A percentile compares a stretch with the other conserved stretches of the same genome.
phyloP scores from a whole-genome alignment of 2,797 vertebrate species.

The Glyptemys insculpta region DNA sequence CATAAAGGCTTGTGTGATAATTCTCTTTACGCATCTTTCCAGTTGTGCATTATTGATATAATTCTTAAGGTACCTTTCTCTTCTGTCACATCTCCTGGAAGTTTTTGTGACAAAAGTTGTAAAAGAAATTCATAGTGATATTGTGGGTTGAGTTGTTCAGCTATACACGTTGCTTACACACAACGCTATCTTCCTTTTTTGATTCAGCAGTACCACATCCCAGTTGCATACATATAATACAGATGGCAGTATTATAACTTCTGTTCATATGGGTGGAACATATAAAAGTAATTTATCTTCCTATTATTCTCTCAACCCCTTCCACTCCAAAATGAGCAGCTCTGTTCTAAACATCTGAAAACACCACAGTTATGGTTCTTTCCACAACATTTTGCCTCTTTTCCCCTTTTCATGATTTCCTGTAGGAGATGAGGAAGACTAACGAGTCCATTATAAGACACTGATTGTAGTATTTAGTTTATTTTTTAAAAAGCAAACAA shows the following conservation, averaged over 20 bases:
- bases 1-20: fast-evolving
- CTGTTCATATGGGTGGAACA: neutral
- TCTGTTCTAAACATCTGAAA: neutral
- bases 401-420: neutral
- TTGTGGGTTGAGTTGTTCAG: neutral
- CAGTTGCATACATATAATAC: neutral
- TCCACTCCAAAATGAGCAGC: neutral
- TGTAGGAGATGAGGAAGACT: neutral
- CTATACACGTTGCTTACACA: neutral
- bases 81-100: neutral
- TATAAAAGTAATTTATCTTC: neutral
- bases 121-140: neutral
- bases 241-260: neutral
- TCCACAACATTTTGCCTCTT: neutral
- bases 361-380: neutral
- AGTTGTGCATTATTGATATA: neutral
- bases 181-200: neutral
- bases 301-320: neutral
- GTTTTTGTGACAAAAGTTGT: neutral
- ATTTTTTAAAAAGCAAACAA: neutral
- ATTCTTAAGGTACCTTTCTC: neutral
- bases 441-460: neutral
- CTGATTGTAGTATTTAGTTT: neutral
- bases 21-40: neutral
- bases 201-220: neutral